Conservation (phyloP, 2,888 invertebrate species). For the Syrista parreyssii region DNA sequence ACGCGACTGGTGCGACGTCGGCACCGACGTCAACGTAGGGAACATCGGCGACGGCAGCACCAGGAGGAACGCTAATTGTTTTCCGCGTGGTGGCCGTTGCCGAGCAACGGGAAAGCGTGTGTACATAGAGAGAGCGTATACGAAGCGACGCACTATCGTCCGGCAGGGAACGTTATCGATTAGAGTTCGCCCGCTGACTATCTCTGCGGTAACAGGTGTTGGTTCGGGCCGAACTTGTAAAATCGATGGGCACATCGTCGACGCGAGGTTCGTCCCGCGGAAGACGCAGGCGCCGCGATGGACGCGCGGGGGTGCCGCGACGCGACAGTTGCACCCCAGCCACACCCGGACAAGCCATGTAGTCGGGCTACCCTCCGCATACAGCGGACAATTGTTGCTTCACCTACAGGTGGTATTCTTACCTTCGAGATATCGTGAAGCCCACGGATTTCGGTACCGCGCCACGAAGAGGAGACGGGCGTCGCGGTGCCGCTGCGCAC, state of each 20-base stretch:
- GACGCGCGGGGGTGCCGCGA: slow-evolving; percentile 36
- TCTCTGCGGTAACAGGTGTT: slow-evolving; percentile 62
- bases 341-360: slow-evolving; percentile 66
- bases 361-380: slow-evolving; percentile 64
- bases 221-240: slow-evolving; percentile 47
- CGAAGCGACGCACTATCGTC: slow-evolving; percentile 48
- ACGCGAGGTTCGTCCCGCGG: background rate
- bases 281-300: slow-evolving; percentile 35
- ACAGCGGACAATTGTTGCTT: slow-evolving; percentile 67
- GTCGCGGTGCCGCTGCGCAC: background rate
- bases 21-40: background rate
- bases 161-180: slow-evolving; percentile 59
- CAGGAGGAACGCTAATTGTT: slow-evolving; percentile 25
- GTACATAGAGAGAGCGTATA: slow-evolving; percentile 12
- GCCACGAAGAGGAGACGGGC: background rate
- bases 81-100: slow-evolving; percentile 39
- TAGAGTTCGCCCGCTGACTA: slow-evolving; percentile 40
- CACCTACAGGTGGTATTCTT: slow-evolving; percentile 65
- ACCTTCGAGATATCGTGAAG: slow-evolving; percentile 12
- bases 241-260: slow-evolving; percentile 34
- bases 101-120: slow-evolving; percentile 27
- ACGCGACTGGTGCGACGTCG: background rate
- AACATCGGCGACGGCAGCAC: slow-evolving; percentile 32
- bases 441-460: background rate
- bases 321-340: slow-evolving; percentile 59